Evolutionary conservation across 2,888 invertebrate species (phyloP).

Genomic region (Chloroclysta siterata): DNA sequence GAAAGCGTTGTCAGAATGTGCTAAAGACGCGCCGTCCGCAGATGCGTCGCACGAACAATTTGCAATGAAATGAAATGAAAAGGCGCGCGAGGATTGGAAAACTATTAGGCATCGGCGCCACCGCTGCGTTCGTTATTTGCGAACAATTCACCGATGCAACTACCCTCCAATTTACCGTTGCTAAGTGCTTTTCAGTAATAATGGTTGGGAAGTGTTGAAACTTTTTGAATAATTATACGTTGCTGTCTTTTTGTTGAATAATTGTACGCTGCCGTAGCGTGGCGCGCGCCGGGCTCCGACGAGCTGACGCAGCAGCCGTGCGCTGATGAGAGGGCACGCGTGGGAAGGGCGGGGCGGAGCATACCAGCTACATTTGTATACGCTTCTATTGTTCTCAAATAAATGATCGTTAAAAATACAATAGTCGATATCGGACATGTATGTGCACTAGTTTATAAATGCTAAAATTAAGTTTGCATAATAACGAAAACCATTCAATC

Average conservation of each 20-base stretch:
- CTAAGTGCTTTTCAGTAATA: slow-evolving; percentile 17
- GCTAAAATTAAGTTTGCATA: no score
- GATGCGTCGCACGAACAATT: background rate
- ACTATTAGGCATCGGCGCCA: slow-evolving; percentile 44
- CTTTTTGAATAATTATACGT: slow-evolving; percentile 15
- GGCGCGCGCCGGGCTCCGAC: background rate
- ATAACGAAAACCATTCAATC: no score
- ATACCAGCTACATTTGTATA: no score
- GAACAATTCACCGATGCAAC: slow-evolving; percentile 30
- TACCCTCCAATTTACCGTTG: slow-evolving; percentile 42
- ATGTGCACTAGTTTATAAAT: no score
- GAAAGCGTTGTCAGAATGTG: no score
- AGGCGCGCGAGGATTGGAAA: slow-evolving; percentile 48
- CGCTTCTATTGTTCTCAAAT: no score
- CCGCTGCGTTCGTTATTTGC: slow-evolving; percentile 24
- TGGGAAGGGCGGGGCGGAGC: no score
- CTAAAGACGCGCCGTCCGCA: background rate
- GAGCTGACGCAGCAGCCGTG: no score
- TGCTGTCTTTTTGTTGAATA: slow-evolving; percentile 13
- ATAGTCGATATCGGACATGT: no score
- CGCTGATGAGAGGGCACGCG: background rate
- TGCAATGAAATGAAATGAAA: slow-evolving; percentile 52
- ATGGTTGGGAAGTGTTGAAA: slow-evolving; percentile 16
- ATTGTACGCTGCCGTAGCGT: background rate
- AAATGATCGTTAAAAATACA: no score